Evolutionary conservation across 2,888 invertebrate species (phyloP).

Genomic region (Alcis repandata): DNA sequence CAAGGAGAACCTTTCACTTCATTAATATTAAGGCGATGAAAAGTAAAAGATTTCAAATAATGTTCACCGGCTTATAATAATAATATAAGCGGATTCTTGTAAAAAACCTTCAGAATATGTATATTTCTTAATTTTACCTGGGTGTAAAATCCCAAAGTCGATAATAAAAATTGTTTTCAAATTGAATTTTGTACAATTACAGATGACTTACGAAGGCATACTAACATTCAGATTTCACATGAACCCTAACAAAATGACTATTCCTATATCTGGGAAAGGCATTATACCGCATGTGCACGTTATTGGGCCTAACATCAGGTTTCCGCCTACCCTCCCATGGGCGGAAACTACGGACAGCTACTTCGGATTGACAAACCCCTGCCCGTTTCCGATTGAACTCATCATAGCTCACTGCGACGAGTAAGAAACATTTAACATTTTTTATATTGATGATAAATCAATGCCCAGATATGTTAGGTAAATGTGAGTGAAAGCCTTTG

Average conservation of each 20-base stretch:
- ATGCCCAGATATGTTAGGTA: too few species aligned
- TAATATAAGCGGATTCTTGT: too few species aligned
- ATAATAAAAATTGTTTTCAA: not conserved
- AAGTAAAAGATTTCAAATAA: too few species aligned
- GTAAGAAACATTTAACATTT: conserved; percentile 77
- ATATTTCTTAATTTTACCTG: too few species aligned
- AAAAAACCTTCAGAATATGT: too few species aligned
- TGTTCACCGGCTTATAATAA: too few species aligned
- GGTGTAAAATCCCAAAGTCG: too few species aligned
- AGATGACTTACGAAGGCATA: conserved; percentile 77
- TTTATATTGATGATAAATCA: too few species aligned
- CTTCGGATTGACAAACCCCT: conserved; percentile 88
- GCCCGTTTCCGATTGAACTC: conserved; percentile 89
- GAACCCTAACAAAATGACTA: conserved; percentile 78
- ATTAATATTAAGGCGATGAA: too few species aligned
- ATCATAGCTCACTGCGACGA: conserved; percentile 89
- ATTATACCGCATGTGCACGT: conserved; percentile 84
- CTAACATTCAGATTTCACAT: conserved; percentile 81
- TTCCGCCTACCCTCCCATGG: conserved; percentile 89
- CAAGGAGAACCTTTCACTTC: too few species aligned
- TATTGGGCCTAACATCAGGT: conserved; percentile 81
- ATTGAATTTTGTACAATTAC: conserved; percentile 32
- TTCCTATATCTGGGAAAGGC: conserved; percentile 84
- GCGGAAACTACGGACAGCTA: conserved; percentile 85
- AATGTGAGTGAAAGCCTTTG: too few species aligned